A percentile compares a stretch with the other conserved stretches of the same genome.
phyloP scores from a whole-genome alignment of 2,113 vertebrate species.

The Neodon shergylaensis region DNA sequence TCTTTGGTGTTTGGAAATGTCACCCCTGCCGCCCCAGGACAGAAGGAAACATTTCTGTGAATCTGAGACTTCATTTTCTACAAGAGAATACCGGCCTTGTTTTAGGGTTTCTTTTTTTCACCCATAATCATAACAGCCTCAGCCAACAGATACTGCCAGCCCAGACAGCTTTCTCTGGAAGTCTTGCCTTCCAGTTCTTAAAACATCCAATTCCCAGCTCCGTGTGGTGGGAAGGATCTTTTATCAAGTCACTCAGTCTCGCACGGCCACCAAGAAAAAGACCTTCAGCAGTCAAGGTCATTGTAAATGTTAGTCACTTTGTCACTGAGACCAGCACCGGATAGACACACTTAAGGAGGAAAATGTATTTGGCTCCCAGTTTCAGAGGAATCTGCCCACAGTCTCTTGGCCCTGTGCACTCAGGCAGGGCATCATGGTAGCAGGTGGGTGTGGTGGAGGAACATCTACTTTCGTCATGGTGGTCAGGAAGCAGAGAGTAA shows the following conservation, averaged over 20 bases:
- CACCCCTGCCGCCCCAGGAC: slow-evolving; percentile 26
- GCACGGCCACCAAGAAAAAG: background rate
- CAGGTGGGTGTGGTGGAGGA: background rate
- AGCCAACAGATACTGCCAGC: background rate
- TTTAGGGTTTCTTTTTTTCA: background rate
- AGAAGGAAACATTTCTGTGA: slow-evolving; percentile 54
- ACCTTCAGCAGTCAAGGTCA: background rate
- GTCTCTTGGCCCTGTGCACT: background rate
- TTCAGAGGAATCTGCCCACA: background rate
- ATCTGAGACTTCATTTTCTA: slow-evolving; percentile 43
- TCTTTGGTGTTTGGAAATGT: slow-evolving; percentile 55
- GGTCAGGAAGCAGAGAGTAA: background rate
- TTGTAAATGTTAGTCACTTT: background rate
- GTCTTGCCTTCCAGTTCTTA: background rate
- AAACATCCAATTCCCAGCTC: background rate
- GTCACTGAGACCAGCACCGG: background rate
- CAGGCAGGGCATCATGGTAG: background rate
- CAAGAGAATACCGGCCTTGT: slow-evolving; percentile 28
- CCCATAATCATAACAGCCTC: background rate
- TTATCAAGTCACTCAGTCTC: background rate
- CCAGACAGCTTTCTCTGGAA: background rate
- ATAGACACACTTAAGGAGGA: background rate
- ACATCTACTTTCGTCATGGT: background rate
- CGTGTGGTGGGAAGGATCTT: background rate
- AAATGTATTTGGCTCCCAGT: background rate